Conservation (phyloP, 1,140 invertebrate genomes). For the Lepeophtheirus salmonis region DNA sequence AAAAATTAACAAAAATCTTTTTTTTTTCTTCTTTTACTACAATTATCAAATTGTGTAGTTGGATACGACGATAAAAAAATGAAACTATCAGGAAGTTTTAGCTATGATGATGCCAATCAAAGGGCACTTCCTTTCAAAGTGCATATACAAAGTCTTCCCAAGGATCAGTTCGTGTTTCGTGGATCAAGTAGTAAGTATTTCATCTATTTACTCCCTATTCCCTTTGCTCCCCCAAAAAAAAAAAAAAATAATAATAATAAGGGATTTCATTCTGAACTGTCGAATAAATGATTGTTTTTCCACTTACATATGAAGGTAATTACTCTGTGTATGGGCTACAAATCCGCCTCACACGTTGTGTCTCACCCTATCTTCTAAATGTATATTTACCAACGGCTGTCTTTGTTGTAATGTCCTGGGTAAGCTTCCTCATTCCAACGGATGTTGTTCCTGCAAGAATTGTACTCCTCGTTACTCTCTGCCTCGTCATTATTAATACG, state of each 20-base stretch:
- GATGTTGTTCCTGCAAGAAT: slow-evolving; percentile 16
- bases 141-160: background rate
- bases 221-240: too few relatives aligned
- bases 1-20: too few relatives aligned
- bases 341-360: slow-evolving; percentile 3
- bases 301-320: slow-evolving; percentile 13
- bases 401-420: slow-evolving; percentile 19
- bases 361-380: slow-evolving; percentile 13
- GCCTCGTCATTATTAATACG: slow-evolving; percentile 15
- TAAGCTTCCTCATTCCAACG: slow-evolving; percentile 14
- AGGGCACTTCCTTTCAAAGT: slow-evolving; percentile 12
- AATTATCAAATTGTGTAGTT: slow-evolving; percentile 2
- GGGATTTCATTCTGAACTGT: too few relatives aligned
- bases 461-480: slow-evolving; percentile 12
- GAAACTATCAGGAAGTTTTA: slow-evolving; percentile 3
- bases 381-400: slow-evolving; percentile 17
- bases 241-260: too few relatives aligned
- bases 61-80: slow-evolving; percentile 10
- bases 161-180: background rate
- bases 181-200: slow-evolving; percentile 14
- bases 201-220: too few relatives aligned
- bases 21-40: too few relatives aligned
- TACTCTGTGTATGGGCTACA: slow-evolving; percentile 17
- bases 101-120: slow-evolving; percentile 8
- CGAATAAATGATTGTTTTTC: too few relatives aligned